Conservation (phyloP, 2,888 invertebrate species). For the Dorcus hopei region DNA sequence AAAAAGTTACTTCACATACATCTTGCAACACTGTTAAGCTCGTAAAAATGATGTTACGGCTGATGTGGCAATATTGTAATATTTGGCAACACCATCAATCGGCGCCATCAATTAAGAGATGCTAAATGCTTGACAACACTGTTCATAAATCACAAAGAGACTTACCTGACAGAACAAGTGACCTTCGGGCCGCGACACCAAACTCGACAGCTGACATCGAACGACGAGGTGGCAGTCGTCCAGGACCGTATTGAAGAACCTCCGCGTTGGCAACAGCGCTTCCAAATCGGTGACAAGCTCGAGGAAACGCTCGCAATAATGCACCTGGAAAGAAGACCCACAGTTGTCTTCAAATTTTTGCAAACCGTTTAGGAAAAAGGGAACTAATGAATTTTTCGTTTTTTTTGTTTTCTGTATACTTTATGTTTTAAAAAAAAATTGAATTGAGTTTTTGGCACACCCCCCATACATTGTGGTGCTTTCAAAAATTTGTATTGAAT, state of each 20-base stretch:
- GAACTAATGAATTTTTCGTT: no score
- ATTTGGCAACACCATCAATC: no score
- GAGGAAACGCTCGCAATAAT: slow-evolving; percentile 92
- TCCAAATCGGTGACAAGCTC: slow-evolving; percentile 96
- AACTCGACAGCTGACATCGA: slow-evolving; percentile 76
- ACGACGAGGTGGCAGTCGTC: slow-evolving; percentile 94
- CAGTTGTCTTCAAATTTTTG: no score
- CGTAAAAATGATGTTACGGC: no score
- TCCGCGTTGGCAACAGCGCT: slow-evolving; percentile 88
- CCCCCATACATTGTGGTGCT: no score
- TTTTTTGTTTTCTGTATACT: not conserved
- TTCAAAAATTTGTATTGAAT: not conserved
- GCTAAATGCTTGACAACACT: no score
- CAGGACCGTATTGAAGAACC: slow-evolving; percentile 95
- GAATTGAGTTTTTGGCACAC: no score
- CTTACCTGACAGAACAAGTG: slow-evolving; percentile 88
- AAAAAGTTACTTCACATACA: no score
- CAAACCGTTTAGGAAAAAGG: not conserved
- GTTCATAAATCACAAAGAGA: slow-evolving; percentile 23
- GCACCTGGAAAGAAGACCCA: slow-evolving; percentile 49
- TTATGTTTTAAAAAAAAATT: no score
- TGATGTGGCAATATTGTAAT: no score
- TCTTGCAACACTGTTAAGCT: no score
- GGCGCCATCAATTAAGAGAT: no score
- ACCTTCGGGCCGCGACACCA: slow-evolving; percentile 75